Evolutionary conservation across 2,113 vertebrate species (phyloP), one percentile per base, ranked within the genome.

Genomic region (Columba livia): DNA sequence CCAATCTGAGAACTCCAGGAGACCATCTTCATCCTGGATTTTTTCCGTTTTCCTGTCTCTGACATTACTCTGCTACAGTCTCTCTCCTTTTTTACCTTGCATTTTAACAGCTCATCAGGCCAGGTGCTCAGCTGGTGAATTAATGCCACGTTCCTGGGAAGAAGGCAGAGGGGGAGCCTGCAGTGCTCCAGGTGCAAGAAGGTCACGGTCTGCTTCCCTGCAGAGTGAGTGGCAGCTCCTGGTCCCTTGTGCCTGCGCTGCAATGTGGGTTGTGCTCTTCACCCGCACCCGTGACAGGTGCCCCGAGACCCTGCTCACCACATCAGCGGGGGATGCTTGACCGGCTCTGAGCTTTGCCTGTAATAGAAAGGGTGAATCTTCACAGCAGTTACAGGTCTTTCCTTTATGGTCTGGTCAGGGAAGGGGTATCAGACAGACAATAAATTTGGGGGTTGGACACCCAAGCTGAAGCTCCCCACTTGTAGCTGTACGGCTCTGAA

Each of bases 361-460:
- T 42, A 69, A 60, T 0, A 21, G 29, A 38, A 71, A 11, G 36
- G 21, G 7, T 47, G 47, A 70, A n/a, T 21, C 62, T 69, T 38
- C 65, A 34, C 0, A 73, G 31, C 9, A 12, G 9, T 71, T 9
- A 6, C 25, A 72, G 32, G 31, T 25, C 64, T 90, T 67, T 18
- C 44, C 12, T 23, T 69, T 13, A 2, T 12, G 26, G 18, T 57
- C 25, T 0, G 1, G 8, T 15, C 13, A 38, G 18, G 18, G 8
- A 74, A 90, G 26, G 19, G 25, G 4, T 44, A 12, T 75, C 75
- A 77, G n/a, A 1, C 38, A 74, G 38, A 62, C 3, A 74, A 48
- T 17, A 40, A 69, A 26, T 77, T 2, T 14, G 12, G 26, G 13
- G 7, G 38, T 42, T 78, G 20, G 18, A 24, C 40, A 36, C 44